phyloP scores from a whole-genome alignment of 2,888 invertebrate species.

The Drosophila tanythrix region DNA sequence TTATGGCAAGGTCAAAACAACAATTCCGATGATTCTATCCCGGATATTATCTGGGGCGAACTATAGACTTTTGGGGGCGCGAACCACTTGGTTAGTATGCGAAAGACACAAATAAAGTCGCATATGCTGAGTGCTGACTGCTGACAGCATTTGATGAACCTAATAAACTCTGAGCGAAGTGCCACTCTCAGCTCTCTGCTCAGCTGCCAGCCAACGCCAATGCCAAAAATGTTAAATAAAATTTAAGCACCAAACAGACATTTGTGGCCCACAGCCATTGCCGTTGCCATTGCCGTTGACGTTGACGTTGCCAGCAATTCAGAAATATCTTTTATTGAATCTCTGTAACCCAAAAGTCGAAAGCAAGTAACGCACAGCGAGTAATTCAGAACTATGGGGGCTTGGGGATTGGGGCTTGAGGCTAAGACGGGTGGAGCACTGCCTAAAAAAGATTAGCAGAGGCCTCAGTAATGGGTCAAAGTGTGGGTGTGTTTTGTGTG shows the following conservation, averaged over 20 bases:
- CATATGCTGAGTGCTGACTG: constrained; percentile 69
- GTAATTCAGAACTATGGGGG: constrained; percentile 4
- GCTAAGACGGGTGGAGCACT: constrained; percentile 14
- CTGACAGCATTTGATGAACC: constrained; percentile 72
- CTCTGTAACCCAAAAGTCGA: constrained; percentile 55
- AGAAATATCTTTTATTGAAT: constrained; percentile 75
- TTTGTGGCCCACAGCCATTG: constrained; percentile 42
- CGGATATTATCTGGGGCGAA: background rate
- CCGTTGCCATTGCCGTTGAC: constrained; percentile 30
- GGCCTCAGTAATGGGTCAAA: constrained; percentile 64
- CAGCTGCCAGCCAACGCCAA: constrained; percentile 41
- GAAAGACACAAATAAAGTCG: constrained; percentile 59
- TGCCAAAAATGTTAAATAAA: constrained; percentile 68
- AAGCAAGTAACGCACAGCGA: constrained; percentile 1
- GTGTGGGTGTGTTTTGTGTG: constrained; percentile 25
- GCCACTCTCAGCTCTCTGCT: constrained; percentile 60
- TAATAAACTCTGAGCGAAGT: constrained; percentile 67
- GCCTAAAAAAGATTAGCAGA: constrained; percentile 70
- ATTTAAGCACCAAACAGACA: constrained; percentile 60
- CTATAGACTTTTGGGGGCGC: constrained; percentile 25
- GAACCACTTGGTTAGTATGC: constrained; percentile 49
- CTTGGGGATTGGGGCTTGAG: constrained; percentile 8
- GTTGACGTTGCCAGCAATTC: constrained; percentile 47
- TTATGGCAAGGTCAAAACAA: constrained; percentile 14
- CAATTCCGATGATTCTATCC: constrained; percentile 10